These are phyloP conservation scores for Aphidius ervi DNA, from an alignment of 1,140 invertebrate genomes.

Conservation along the genomic window DNA sequence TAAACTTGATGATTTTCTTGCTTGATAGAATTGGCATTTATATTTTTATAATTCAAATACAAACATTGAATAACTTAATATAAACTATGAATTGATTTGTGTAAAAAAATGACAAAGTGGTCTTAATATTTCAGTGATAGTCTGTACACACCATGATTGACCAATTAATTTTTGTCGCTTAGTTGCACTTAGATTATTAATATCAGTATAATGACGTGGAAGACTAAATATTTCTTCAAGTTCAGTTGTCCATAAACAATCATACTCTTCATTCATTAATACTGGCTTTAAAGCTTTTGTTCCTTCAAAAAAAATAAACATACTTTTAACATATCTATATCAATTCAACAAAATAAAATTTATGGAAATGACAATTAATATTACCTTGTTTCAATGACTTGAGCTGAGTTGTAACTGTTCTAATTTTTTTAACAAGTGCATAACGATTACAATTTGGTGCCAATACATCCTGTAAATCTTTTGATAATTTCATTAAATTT, in stretches of 20 bases:
- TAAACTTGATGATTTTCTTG: too few species aligned
- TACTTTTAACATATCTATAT: not conserved
- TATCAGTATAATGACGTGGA: constrained; percentile 59
- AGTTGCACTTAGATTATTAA: constrained; percentile 50
- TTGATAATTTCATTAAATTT: constrained; percentile 24
- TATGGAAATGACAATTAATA: constrained; percentile 11
- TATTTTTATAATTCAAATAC: too few species aligned
- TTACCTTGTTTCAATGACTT: constrained; percentile 55
- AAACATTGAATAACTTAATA: too few species aligned
- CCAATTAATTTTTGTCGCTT: constrained; percentile 57
- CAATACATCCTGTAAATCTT: constrained; percentile 37
- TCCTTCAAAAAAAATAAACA: constrained; percentile 24
- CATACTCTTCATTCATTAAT: constrained; percentile 51
- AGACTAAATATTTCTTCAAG: constrained; percentile 62
- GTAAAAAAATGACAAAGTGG: constrained; percentile 33
- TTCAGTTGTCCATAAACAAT: constrained; percentile 58
- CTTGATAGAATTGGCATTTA: too few species aligned
- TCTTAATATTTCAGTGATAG: constrained; percentile 36
- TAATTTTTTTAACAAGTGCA: constrained; percentile 52
- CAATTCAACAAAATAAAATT: not conserved
- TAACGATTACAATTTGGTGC: constrained; percentile 40
- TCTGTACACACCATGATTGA: constrained; percentile 46
- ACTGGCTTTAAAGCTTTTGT: constrained; percentile 50
- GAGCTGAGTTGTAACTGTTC: constrained; percentile 55
- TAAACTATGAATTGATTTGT: too few species aligned